Evolutionary conservation across 2,888 invertebrate genomes (phyloP), one percentile per base, ranked within the genome.

Genomic region (Orthosia gracilis): DNA sequence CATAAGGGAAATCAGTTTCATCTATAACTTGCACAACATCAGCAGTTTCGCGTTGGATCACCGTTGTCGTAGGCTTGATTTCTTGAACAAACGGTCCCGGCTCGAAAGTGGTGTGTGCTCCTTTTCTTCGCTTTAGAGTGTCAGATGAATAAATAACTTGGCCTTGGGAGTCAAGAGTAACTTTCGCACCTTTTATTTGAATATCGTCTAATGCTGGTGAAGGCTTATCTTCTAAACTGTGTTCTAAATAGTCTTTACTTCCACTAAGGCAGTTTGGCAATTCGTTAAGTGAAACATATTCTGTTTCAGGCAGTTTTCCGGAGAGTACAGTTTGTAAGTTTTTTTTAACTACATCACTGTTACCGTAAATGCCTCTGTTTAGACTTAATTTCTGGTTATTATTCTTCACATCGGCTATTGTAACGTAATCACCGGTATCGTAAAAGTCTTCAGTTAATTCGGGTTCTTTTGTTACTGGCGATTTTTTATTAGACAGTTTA

Each of bases 61-160:
- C 86, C 49, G 94, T 89, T 55, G 92, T 94, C 3, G 95, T 95
- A n/a, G 95, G 94, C 67, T 92, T 89, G 68, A 96, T 92, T 88
- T 97, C 97, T 94, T 98, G 98, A 40, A 98, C 98, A 92, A 98
- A 98, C 59, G 98, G 98, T 85, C 98, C 98, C 72, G 98, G 98
- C 95, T 98, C 98, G 90, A 98, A 98, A 50, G 98, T 98, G 54
- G 98, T 98, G 90, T 98, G 98, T 21, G 98, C 98, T 77, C 98
- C 98, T 96, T 98, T 98, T 82, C 98, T 96, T 87, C 98, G 97
- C 91, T 97, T 98, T 82, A 98, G 94, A 90, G 98, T 98, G 88
- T 98, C 98, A 26, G 98, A 98, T 81, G 98, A 98, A 94, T 98
- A 99, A 78, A 99, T 98, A 61, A 99, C 98, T 97, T 98, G 98